These are phyloP conservation scores for Spilarctia lutea DNA, from an alignment of 2,888 invertebrate genomes.

Conservation along the genomic window DNA sequence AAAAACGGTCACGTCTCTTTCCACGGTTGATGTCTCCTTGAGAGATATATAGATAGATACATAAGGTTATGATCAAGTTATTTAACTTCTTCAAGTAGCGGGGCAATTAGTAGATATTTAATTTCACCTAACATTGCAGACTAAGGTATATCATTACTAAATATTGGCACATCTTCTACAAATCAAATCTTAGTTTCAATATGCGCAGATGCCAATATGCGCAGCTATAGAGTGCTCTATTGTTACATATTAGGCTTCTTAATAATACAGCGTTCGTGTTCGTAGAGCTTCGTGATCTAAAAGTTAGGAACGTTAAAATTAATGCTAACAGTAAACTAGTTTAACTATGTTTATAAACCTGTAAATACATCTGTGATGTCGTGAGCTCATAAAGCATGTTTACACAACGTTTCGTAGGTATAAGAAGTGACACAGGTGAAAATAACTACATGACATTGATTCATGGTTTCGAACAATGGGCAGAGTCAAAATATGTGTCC, in stretches of 20 bases:
- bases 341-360: background rate
- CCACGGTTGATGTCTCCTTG: constrained; percentile 64
- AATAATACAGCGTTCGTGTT: constrained; percentile 22
- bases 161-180: constrained; percentile 35
- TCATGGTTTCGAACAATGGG: background rate
- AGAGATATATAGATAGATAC: constrained; percentile 61
- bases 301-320: constrained; percentile 36
- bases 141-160: constrained; percentile 37
- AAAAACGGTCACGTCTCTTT: constrained; percentile 67
- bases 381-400: background rate
- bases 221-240: constrained; percentile 2
- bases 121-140: constrained; percentile 39
- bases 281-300: constrained; percentile 40
- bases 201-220: constrained; percentile 6
- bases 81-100: constrained; percentile 45
- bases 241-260: constrained; percentile 22
- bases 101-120: constrained; percentile 49
- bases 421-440: background rate
- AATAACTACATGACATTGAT: background rate
- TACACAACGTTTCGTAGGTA: background rate
- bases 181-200: constrained; percentile 27
- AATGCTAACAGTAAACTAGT: constrained; percentile 25
- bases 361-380: constrained; percentile 1
- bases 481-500: background rate
- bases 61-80: constrained; percentile 66